Conservation (phyloP, 2,797 vertebrate genomes). For the Moxostoma hubbsi region DNA sequence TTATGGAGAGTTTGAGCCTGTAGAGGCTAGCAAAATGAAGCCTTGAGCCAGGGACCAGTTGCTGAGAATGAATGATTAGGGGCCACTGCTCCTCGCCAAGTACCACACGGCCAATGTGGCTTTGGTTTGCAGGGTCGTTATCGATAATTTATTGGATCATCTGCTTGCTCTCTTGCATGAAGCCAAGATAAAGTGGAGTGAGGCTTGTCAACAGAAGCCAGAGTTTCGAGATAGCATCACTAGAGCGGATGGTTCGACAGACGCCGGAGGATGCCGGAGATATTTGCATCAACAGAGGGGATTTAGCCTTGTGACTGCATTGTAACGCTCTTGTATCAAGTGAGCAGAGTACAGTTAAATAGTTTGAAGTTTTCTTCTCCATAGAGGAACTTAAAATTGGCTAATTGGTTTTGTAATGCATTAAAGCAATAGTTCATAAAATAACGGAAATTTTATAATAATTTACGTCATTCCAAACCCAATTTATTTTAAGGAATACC, state of each 20-base stretch:
- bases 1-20: constrained; percentile 72
- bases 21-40: constrained; percentile 63
- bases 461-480: too few relatives aligned
- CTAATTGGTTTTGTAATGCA: constrained; percentile 24
- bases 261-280: constrained; percentile 61
- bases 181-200: constrained; percentile 80
- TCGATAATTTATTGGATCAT: constrained; percentile 89
- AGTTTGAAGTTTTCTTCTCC: constrained; percentile 22
- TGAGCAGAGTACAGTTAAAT: constrained; percentile 16
- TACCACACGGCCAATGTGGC: constrained; percentile 79
- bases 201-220: constrained; percentile 77
- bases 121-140: constrained; percentile 84
- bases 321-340: constrained; percentile 42
- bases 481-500: too few relatives aligned
- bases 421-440: neutral
- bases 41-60: constrained; percentile 82
- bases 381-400: neutral
- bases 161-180: constrained; percentile 76
- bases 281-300: constrained; percentile 76
- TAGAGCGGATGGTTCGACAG: constrained; percentile 70
- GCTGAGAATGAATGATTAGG: constrained; percentile 85
- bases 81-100: constrained; percentile 72
- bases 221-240: constrained; percentile 70
- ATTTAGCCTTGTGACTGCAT: constrained; percentile 54
- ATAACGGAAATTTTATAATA: too few relatives aligned